phyloP scores from a whole-genome alignment of 2,113 vertebrate genomes.

The Psilopsiagon aymara region DNA sequence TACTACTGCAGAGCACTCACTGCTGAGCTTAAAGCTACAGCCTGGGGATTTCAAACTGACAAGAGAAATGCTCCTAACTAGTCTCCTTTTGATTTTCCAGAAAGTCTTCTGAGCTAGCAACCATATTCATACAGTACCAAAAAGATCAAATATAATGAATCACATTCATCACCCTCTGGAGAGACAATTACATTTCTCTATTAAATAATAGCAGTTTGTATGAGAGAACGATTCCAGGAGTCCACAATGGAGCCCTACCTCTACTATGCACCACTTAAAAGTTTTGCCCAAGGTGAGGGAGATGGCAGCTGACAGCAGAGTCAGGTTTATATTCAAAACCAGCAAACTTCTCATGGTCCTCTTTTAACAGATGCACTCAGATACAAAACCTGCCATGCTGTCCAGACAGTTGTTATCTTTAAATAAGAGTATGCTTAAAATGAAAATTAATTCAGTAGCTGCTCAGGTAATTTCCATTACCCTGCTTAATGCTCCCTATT shows the following conservation, averaged over 20 bases:
- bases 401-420: constrained; percentile 31
- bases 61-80: constrained; percentile 45
- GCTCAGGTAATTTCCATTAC: constrained; percentile 39
- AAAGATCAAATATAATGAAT: constrained; percentile 30
- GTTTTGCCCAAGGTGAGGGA: neutral
- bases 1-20: constrained; percentile 20
- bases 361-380: constrained; percentile 26
- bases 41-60: constrained; percentile 53
- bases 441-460: constrained; percentile 63
- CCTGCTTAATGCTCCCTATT: constrained; percentile 27
- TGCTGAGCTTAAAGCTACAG: neutral
- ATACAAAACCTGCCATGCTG: neutral
- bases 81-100: constrained; percentile 37
- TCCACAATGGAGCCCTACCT: neutral
- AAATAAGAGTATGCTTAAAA: constrained; percentile 27
- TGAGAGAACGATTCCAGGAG: constrained; percentile 21
- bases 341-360: neutral
- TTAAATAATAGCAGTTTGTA: constrained; percentile 2
- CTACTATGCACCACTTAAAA: neutral
- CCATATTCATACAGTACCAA: neutral
- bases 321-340: neutral
- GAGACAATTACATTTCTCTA: constrained; percentile 11
- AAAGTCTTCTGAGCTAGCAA: constrained; percentile 12
- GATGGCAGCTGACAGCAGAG: neutral
- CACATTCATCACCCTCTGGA: neutral